A percentile compares a stretch with the other conserved stretches of the same genome.
phyloP scores from a whole-genome alignment of 2,113 vertebrate genomes.

The Xyrauchen texanus region DNA sequence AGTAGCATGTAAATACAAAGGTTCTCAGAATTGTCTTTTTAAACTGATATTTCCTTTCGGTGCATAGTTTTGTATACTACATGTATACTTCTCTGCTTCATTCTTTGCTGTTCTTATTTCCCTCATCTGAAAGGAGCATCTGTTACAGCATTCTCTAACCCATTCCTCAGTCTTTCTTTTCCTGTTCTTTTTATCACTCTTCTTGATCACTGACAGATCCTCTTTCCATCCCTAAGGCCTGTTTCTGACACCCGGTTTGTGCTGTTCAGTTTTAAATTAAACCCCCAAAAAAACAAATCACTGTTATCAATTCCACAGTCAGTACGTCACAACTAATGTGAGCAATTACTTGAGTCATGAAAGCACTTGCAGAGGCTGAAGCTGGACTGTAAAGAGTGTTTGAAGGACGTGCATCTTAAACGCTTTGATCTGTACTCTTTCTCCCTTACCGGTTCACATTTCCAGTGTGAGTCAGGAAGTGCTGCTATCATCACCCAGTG shows the following conservation, averaged over 20 bases:
- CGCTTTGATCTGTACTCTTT: slow-evolving; percentile 33
- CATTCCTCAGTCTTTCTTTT: slow-evolving; percentile 3
- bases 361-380: slow-evolving; percentile 34
- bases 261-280: slow-evolving; percentile 20
- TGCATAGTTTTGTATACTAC: not conserved
- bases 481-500: slow-evolving; percentile 34
- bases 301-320: slow-evolving; percentile 38
- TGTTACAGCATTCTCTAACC: not conserved
- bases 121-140: not conserved
- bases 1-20: too few species aligned
- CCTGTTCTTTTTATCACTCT: slow-evolving; percentile 1
- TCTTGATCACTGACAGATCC: slow-evolving; percentile 19
- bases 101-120: slow-evolving; percentile 9
- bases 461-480: slow-evolving; percentile 41
- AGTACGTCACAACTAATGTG: slow-evolving; percentile 31
- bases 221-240: slow-evolving; percentile 18
- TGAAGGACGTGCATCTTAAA: slow-evolving; percentile 2
- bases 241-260: slow-evolving; percentile 23
- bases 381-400: slow-evolving; percentile 23
- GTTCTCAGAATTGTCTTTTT: not conserved
- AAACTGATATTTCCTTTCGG: slow-evolving; percentile 1
- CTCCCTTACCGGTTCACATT: slow-evolving; percentile 23
- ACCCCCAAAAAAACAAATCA: slow-evolving; percentile 23
- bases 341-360: slow-evolving; percentile 31
- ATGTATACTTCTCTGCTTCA: too few species aligned